Conservation (phyloP, 2,888 invertebrate genomes). For the Emmelina monodactyla region DNA sequence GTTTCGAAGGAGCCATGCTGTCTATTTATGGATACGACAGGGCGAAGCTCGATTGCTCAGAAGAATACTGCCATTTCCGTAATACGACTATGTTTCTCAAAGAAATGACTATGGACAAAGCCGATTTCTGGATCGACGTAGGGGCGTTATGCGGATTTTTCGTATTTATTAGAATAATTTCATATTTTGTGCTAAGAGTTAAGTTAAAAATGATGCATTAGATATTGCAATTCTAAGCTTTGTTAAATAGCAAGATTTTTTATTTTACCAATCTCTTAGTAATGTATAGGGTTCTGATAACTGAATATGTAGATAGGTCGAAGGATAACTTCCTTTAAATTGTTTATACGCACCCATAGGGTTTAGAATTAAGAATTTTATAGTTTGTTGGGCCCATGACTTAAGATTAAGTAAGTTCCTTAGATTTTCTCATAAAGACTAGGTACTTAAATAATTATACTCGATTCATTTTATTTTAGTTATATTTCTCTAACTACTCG, state of each 20-base stretch:
- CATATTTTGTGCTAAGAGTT: conserved; percentile 84
- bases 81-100: conserved; percentile 83
- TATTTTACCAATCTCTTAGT: conserved; percentile 1
- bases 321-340: conserved; percentile 36
- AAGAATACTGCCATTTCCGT: conserved; percentile 84
- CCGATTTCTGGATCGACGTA: conserved; percentile 83
- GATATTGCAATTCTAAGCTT: conserved; percentile 18
- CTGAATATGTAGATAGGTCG: conserved; percentile 36
- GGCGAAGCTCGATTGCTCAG: conserved; percentile 81
- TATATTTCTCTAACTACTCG: no score
- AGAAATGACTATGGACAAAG: conserved; percentile 83
- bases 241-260: conserved; percentile 4
- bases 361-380: conserved; percentile 42
- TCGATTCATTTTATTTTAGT: no score
- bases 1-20: conserved; percentile 92
- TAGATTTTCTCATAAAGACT: no score
- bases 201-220: conserved; percentile 71
- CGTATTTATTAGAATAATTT: conserved; percentile 77
- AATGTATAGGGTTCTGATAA: conserved; percentile 5
- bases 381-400: conserved; percentile 62
- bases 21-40: conserved; percentile 90
- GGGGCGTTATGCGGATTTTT: conserved; percentile 83
- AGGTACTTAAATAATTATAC: background rate
- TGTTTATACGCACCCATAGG: conserved; percentile 48
- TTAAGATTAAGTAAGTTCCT: conserved; percentile 53